Base-by-base conservation (phyloP, 2,797 vertebrate species). In the Tangara arthus region DNA sequence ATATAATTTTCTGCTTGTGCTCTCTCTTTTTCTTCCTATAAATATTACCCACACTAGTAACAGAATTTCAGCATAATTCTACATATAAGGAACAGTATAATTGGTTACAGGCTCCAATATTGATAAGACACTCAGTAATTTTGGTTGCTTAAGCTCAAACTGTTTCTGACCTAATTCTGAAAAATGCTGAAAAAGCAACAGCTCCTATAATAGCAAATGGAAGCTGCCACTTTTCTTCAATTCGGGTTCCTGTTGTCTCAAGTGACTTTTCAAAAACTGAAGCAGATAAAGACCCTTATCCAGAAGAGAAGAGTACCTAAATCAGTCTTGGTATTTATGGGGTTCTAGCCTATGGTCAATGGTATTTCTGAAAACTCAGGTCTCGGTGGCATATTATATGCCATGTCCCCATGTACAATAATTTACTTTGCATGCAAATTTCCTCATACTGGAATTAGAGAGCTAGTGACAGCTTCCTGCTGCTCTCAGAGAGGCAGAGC, bases 131-230 rank as follows among this genome's bases (percentile, higher is more conserved):
- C 50, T 75, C 66, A 23, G 14, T 80, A 64, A 80, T 60, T 93
- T 47, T 64, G 37, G 24, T 47, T 81, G 65, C 34, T 60, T 12
- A 65, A 69, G 24, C 41, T 86, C 59, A 71, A 41, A 60, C 41
- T 80, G 16, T 28, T 70, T 53, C 75, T 90, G 52, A 83, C 47
- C 47, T 32, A 50, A 59, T 66, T 75, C 34, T 87, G 55, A 61
- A 73, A 84, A 89, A 73, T 20, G 47, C 73, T 59, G 42, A 81
- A 56, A 41, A 53, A 83, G 47, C 69, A 77, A 60, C 34, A 71
- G 39, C 26, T 83, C 37, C 28, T 49, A 3, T 15, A 65, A 75
- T 6, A 69, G 47, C 24, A 50, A 82, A 73, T 27, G 13, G 21
- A 34, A 70, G 53, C 53, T 34, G 39, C 22, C n/a, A 56, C 35